phyloP scores from a whole-genome alignment of 2,113 vertebrate species.

The Trinectes maculatus region DNA sequence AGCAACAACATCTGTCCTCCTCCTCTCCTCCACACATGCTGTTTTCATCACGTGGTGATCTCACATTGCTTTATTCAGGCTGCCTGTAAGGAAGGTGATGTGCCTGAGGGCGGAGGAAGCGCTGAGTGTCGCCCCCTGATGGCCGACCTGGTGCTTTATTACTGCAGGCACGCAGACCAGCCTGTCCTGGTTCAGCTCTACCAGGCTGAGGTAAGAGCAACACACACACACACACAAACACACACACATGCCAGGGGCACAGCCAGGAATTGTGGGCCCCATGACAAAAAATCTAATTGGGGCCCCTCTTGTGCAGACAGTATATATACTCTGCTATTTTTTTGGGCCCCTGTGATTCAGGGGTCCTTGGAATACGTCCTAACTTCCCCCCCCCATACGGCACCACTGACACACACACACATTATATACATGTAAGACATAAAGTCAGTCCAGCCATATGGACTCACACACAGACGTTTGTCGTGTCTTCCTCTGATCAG shows the following conservation, averaged over 20 bases:
- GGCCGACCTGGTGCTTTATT: constrained; percentile 94
- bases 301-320: too few relatives aligned
- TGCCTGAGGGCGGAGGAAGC: constrained; percentile 25
- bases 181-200: constrained; percentile 92
- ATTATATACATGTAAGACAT: background rate
- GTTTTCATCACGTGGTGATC: background rate
- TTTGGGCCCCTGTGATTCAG: too few relatives aligned
- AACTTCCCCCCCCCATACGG: too few relatives aligned
- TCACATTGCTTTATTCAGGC: constrained; percentile 49
- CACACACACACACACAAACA: background rate
- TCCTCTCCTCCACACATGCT: background rate
- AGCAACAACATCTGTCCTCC: too few relatives aligned
- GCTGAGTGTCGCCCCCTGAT: constrained; percentile 85
- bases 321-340: too few relatives aligned
- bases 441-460: background rate
- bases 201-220: constrained; percentile 87
- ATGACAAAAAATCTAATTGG: too few relatives aligned
- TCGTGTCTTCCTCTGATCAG: constrained; percentile 54
- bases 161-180: constrained; percentile 88
- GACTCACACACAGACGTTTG: background rate
- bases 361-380: too few relatives aligned
- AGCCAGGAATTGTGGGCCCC: too few relatives aligned
- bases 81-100: constrained; percentile 78
- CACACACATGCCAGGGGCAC: too few relatives aligned
- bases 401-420: constrained; percentile 1